Conservation (phyloP, 1,140 invertebrate species). For the Homalodisca vitripennis region DNA sequence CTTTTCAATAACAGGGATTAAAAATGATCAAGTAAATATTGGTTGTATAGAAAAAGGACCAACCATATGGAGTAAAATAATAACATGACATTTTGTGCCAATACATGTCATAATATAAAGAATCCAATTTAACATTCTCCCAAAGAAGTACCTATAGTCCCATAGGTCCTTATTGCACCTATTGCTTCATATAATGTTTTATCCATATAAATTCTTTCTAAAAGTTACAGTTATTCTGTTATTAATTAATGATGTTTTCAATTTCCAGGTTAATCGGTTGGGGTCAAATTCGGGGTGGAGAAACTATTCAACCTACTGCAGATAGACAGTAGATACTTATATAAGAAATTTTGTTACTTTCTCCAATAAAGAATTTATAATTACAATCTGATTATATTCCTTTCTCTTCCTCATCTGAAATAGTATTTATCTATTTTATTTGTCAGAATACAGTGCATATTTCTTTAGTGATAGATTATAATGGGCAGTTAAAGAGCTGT, state of each 20-base stretch:
- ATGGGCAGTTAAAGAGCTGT: too few relatives aligned
- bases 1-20: too few relatives aligned
- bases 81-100: not conserved
- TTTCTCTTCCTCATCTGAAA: too few relatives aligned
- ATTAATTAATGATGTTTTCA: conserved; percentile 11
- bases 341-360: conserved; percentile 2
- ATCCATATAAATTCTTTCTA: not conserved
- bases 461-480: too few relatives aligned
- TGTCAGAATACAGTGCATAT: too few relatives aligned
- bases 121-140: not conserved
- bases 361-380: conserved; percentile 23
- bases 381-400: not conserved
- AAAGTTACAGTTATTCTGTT: not conserved
- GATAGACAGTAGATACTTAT: not conserved
- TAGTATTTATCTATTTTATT: not conserved
- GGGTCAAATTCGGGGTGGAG: conserved; percentile 92
- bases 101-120: not conserved
- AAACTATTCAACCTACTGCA: conserved; percentile 74
- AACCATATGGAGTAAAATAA: not conserved
- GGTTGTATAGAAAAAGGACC: too few relatives aligned
- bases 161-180: not conserved
- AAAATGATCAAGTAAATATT: too few relatives aligned
- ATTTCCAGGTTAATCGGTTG: conserved; percentile 87
- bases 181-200: not conserved
- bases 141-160: not conserved